Conservation (phyloP, 2,113 vertebrate genomes). For the Empidonax alnorum region DNA sequence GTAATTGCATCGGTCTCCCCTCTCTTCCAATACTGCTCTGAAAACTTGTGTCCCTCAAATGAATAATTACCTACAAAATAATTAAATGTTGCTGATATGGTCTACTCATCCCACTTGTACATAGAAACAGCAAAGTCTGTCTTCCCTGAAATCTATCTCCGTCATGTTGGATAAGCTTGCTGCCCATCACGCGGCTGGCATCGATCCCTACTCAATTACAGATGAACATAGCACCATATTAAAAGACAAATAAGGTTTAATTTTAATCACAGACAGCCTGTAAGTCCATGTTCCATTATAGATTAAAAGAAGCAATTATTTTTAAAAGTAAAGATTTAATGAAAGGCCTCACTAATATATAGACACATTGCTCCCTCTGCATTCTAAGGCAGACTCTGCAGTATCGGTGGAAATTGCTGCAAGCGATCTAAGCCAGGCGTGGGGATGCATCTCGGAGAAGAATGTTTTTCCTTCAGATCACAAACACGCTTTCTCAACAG, state of each 20-base stretch:
- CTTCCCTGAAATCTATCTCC: slow-evolving; percentile 88
- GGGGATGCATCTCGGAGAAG: neutral
- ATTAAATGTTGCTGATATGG: slow-evolving; percentile 87
- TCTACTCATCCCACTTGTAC: slow-evolving; percentile 80
- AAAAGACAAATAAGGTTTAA: slow-evolving; percentile 82
- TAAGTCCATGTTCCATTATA: slow-evolving; percentile 73
- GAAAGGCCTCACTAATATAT: slow-evolving; percentile 62
- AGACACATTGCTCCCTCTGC: slow-evolving; percentile 44
- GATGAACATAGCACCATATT: slow-evolving; percentile 77
- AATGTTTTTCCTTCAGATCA: neutral
- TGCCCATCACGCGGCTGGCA: slow-evolving; percentile 82
- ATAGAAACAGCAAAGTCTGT: slow-evolving; percentile 80
- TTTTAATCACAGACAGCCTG: slow-evolving; percentile 78
- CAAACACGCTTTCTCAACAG: slow-evolving; percentile 21
- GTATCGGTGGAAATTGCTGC: neutral
- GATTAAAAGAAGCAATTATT: slow-evolving; percentile 78
- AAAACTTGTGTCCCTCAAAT: slow-evolving; percentile 76
- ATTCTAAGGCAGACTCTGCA: slow-evolving; percentile 34
- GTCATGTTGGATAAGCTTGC: slow-evolving; percentile 85
- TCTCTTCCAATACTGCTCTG: slow-evolving; percentile 61
- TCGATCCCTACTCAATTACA: slow-evolving; percentile 79
- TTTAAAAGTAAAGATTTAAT: slow-evolving; percentile 75
- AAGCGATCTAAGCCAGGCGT: neutral
- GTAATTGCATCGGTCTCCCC: slow-evolving; percentile 71
- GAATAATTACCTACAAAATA: slow-evolving; percentile 92